Evolutionary conservation across 2,797 vertebrate species (phyloP), one percentile per base, ranked within the genome.

Genomic region (Myiotriccus ornatus): DNA sequence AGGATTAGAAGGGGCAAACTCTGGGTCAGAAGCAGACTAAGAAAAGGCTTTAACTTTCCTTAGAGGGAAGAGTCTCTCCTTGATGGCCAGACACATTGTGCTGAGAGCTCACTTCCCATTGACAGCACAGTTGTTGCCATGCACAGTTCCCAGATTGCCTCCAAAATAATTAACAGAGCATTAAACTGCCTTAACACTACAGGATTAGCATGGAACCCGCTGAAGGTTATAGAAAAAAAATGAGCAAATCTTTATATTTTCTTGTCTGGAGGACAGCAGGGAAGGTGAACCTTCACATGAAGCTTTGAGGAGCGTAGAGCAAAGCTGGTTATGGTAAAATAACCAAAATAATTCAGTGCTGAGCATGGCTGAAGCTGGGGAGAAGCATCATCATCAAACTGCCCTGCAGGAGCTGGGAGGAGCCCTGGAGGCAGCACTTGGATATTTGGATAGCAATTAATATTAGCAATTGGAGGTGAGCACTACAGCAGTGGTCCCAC

Each of bases 91-190:
- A 19, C 20, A 25, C 44, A 3, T 5, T 17, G 27, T 32, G 49
- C 68, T 41, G 71, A 75, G 68, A 74, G 57, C 49, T 70, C 70
- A 18, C 44, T 52, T 73, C 64, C 68, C 43, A 0, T 0, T 37
- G 39, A 75, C 44, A 71, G 81, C 0, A 0, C 34, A 4, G 35
- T 52, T 2, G 0, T 44, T 70, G 59, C 28, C 44, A 7, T 0
- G 11, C 11, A 1, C 24, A 6, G 32, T 1, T 71, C 74, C 55
- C 73, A 86, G 14, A 35, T 24, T 0, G 4, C 55, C 80, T 93
- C 87, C 87, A 77, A 75, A 88, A 86, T 63, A 79, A 90, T 70
- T 71, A 92, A 91, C 19, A 79, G 59, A 64, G 65, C 52, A 35
- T 77, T 65, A 69, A 93, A 83, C 41, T 49, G 44, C 90, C 57